Conservation (phyloP, 2,113 vertebrate genomes). For the Antennarius striatus region DNA sequence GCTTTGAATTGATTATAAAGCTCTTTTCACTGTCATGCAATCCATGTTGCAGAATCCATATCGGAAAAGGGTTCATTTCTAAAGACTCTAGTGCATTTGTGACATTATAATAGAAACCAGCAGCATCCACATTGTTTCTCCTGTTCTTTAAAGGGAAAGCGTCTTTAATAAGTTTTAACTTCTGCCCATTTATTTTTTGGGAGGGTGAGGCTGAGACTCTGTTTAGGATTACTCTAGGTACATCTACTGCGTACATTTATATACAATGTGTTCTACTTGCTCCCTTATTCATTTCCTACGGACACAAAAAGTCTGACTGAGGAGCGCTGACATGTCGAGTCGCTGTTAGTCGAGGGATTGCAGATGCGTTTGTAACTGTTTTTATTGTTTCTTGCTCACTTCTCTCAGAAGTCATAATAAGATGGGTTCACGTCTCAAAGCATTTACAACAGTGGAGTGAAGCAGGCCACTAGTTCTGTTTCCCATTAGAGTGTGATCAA, state of each 20-base stretch:
- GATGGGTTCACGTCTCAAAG: background rate
- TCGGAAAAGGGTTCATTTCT: background rate
- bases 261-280: conserved; percentile 26
- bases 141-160: conserved; percentile 2
- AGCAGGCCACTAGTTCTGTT: background rate
- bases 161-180: background rate
- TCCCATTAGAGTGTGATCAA: conserved; percentile 11
- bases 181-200: too few relatives aligned
- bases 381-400: conserved; percentile 9
- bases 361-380: conserved; percentile 6
- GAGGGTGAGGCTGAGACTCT: background rate
- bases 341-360: conserved; percentile 6
- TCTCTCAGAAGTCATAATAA: background rate
- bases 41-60: background rate
- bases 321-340: conserved; percentile 30
- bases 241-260: conserved; percentile 47
- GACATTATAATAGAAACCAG: background rate
- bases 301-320: conserved; percentile 19
- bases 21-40: background rate
- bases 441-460: too few relatives aligned
- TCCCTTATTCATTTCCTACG: conserved; percentile 20
- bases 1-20: conserved; percentile 1
- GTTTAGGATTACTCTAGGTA: conserved; percentile 25
- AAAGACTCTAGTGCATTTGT: too few relatives aligned
- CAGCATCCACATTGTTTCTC: background rate